Evolutionary conservation across 2,797 vertebrate genomes (phyloP).

Genomic region (Esox masquinongy): DNA sequence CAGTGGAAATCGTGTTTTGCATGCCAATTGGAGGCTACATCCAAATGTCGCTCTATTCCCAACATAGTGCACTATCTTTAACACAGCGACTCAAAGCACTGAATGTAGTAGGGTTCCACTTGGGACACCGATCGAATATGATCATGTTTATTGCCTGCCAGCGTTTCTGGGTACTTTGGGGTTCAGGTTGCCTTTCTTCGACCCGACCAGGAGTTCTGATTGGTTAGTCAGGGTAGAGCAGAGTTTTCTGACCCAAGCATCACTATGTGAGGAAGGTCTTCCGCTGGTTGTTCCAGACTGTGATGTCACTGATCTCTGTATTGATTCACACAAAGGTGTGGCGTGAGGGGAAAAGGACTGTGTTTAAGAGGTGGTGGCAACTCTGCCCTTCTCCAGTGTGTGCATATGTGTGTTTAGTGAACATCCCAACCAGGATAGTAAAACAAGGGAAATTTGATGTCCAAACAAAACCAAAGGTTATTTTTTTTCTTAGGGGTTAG

Average conservation of each 20-base stretch:
- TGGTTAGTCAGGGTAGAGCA: constrained; percentile 32
- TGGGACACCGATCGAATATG: constrained; percentile 44
- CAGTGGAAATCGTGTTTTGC: constrained; percentile 31
- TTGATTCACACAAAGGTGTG: constrained; percentile 61
- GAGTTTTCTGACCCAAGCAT: constrained; percentile 47
- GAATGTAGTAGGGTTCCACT: neutral
- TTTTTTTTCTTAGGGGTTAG: too few species aligned
- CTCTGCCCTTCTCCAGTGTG: constrained; percentile 17
- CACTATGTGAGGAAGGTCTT: constrained; percentile 62
- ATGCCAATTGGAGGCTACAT: constrained; percentile 27
- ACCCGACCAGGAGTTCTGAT: constrained; percentile 7
- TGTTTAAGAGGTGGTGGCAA: constrained; percentile 69
- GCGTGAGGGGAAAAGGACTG: constrained; percentile 53
- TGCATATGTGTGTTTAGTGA: neutral
- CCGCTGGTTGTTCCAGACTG: constrained; percentile 52
- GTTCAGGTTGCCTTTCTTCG: constrained; percentile 43
- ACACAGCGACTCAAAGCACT: neutral
- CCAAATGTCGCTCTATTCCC: neutral
- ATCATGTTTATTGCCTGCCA: constrained; percentile 66
- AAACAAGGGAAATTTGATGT: too few species aligned
- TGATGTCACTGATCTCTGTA: constrained; percentile 59
- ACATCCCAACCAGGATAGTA: too few species aligned
- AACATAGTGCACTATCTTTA: neutral
- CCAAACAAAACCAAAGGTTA: too few species aligned
- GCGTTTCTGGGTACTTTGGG: constrained; percentile 24